Conservation (phyloP, 2,888 invertebrate genomes). For the Brachyopa scutellaris region DNA sequence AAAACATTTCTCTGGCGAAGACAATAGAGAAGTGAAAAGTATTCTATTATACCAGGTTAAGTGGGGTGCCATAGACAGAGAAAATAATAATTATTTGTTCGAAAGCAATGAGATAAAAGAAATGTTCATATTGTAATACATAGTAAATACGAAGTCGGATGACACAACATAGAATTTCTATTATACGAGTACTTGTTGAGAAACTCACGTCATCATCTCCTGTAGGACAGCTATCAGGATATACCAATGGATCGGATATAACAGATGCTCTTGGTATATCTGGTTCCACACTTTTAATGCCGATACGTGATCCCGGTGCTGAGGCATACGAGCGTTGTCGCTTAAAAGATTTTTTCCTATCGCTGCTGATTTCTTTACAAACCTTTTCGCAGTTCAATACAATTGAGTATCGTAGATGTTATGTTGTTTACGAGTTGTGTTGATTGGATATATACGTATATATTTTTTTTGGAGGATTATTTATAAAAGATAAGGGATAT, state of each 20-base stretch:
- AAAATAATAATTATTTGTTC: conserved; percentile 25
- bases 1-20: conserved; percentile 14
- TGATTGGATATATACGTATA: too few relatives aligned
- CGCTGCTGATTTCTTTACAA: conserved; percentile 80
- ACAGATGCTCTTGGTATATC: conserved; percentile 65
- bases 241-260: conserved; percentile 65
- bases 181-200: conserved; percentile 21
- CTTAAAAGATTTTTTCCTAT: conserved; percentile 79
- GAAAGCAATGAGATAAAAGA: conserved; percentile 28
- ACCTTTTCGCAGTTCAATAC: conserved; percentile 74
- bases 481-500: conserved; percentile 14
- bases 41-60: conserved; percentile 20
- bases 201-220: conserved; percentile 65
- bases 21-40: conserved; percentile 29
- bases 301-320: conserved; percentile 80
- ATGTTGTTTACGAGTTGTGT: conserved; percentile 12
- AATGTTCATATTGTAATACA: not conserved
- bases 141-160: conserved; percentile 74
- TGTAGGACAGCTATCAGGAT: conserved; percentile 70
- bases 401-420: conserved; percentile 11
- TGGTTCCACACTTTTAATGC: conserved; percentile 77
- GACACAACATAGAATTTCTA: conserved; percentile 78
- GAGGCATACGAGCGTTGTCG: conserved; percentile 81
- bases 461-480: conserved; percentile 10
- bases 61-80: conserved; percentile 41